Evolutionary conservation across 2,113 vertebrate genomes (phyloP).

Genomic region (Peromyscus polionotus): DNA sequence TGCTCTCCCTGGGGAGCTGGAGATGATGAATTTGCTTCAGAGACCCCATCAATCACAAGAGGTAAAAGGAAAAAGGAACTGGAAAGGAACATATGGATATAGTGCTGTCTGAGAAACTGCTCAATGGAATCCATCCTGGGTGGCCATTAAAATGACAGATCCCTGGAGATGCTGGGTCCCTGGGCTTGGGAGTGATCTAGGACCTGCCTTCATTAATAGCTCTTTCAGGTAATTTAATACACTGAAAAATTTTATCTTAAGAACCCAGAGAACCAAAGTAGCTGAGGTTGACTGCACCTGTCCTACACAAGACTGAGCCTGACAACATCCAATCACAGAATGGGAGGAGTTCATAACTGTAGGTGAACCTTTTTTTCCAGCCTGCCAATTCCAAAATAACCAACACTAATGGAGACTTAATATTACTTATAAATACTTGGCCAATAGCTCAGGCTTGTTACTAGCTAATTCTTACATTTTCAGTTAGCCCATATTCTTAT

Average conservation of each 20-base stretch:
- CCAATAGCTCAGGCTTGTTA: too few species aligned
- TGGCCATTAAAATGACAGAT: background rate
- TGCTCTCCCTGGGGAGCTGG: background rate
- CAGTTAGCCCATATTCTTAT: too few species aligned
- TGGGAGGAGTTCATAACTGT: background rate
- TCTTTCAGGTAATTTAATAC: background rate
- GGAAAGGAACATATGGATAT: background rate
- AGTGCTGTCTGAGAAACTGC: background rate
- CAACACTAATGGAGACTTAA: background rate
- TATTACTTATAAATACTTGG: too few species aligned
- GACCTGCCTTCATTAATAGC: background rate
- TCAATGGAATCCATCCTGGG: background rate
- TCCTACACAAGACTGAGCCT: background rate
- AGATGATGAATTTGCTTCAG: constrained; percentile 7
- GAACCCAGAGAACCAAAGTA: background rate
- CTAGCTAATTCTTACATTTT: too few species aligned
- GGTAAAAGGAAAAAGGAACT: background rate
- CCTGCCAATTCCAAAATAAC: background rate
- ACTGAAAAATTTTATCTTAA: constrained; percentile 6
- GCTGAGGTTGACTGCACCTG: background rate
- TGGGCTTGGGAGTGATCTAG: background rate
- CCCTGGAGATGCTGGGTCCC: background rate
- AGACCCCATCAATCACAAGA: constrained; percentile 6
- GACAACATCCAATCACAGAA: background rate
- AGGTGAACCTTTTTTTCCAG: background rate